A percentile compares a stretch with the other conserved stretches of the same genome.
phyloP scores from a whole-genome alignment of 1,140 invertebrate genomes.

The Nephotettix cincticeps region DNA sequence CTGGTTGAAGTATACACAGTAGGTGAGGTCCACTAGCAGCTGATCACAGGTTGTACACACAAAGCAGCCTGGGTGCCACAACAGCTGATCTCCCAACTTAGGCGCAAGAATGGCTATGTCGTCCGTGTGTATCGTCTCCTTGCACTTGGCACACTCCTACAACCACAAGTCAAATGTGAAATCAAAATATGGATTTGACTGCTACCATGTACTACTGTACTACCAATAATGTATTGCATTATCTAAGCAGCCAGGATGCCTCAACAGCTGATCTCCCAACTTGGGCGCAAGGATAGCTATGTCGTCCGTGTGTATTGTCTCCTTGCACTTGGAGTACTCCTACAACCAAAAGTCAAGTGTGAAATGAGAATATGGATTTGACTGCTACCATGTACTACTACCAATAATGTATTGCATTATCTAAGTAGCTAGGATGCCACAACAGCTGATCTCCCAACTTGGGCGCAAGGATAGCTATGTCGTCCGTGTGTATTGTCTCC shows the following conservation, averaged over 20 bases:
- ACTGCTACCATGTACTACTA: no score
- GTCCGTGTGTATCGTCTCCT: constrained; percentile 58
- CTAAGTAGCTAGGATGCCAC: constrained; percentile 89
- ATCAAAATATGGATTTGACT: not conserved
- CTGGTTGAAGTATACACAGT: constrained; percentile 83
- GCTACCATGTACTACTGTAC: no score
- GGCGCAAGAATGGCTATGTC: constrained; percentile 70
- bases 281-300: constrained; percentile 71
- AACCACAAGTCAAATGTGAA: constrained; percentile 31
- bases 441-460: constrained; percentile 64
- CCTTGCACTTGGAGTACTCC: constrained; percentile 66
- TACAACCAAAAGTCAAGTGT: constrained; percentile 41
- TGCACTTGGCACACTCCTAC: constrained; percentile 65
- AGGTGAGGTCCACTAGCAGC: constrained; percentile 88
- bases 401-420: no score
- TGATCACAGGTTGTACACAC: constrained; percentile 80
- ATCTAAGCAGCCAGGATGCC: constrained; percentile 87
- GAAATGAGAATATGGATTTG: not conserved
- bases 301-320: constrained; percentile 59
- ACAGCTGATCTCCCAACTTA: constrained; percentile 62
- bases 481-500: constrained; percentile 58
- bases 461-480: constrained; percentile 68
- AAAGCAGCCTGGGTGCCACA: constrained; percentile 90
- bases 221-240: no score
- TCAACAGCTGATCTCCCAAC: constrained; percentile 63